Evolutionary conservation across 2,888 invertebrate species (phyloP).

Genomic region (Enoplolaimus lenunculus): DNA sequence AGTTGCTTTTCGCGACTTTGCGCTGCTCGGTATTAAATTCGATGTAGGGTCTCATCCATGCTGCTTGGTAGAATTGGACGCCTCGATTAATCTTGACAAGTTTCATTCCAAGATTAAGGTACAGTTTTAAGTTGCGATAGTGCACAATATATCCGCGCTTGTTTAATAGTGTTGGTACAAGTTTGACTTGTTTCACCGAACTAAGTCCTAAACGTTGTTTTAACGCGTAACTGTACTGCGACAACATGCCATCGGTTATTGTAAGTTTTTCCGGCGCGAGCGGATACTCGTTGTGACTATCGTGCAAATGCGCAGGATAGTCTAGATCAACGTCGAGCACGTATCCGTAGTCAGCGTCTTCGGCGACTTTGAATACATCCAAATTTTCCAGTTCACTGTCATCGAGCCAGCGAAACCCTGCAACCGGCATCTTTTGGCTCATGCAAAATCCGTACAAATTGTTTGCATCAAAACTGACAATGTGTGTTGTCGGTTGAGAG

Average conservation of each 20-base stretch:
- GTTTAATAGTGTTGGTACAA: background rate
- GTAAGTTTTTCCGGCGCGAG: background rate
- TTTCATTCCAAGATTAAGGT: background rate
- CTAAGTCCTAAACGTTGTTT: background rate
- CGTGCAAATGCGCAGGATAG: constrained; percentile 1
- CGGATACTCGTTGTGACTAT: constrained; percentile 5
- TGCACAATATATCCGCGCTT: background rate
- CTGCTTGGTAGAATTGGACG: background rate
- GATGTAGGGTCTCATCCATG: constrained; percentile 6
- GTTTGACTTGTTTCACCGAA: background rate
- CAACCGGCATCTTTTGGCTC: background rate
- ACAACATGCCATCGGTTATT: constrained; percentile 3
- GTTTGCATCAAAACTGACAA: too few species aligned
- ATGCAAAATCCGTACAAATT: background rate
- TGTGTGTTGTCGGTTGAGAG: too few species aligned
- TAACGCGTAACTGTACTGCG: background rate
- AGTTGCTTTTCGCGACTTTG: background rate
- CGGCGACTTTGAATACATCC: background rate
- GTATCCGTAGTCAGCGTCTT: background rate
- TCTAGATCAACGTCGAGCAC: background rate
- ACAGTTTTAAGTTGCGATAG: constrained; percentile 6
- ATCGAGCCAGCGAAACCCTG: background rate
- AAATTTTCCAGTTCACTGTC: background rate
- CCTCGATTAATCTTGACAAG: background rate
- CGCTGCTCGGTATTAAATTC: background rate